Evolutionary conservation across 2,797 vertebrate species (phyloP), one percentile per base, ranked within the genome.

Genomic region (Holocentrus rufus): DNA sequence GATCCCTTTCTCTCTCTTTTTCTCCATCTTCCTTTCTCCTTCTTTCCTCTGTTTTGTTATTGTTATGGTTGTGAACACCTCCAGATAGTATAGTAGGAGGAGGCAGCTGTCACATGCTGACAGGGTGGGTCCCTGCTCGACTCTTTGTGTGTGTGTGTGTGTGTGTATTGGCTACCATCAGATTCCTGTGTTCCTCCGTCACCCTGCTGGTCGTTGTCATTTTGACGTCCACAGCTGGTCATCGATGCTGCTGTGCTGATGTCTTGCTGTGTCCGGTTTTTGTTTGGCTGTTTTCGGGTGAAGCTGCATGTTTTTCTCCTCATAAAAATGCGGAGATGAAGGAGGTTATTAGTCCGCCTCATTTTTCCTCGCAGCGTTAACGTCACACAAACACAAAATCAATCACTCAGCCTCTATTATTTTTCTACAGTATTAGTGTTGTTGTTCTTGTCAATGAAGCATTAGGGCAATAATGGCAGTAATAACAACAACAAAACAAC

Each of bases 121-220:
- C 86, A 89, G 90, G 93, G 92, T 88, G 92, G 90, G 91, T 92
- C 91, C 72, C 77, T 0, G 75, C 72, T 74, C 76, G 63, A 74
- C 84, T 87, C 83, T 91, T 87, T 91, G 87, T 92, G 89, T 85
- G 72, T 54, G 58, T 77, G 69, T 60, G 58, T 46, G 57, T 44
- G 49, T 22, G 46, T 39, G 13, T 52, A 17, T 55, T 25, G 42
- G 6, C 22, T 22, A 44, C 14, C 42, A 44, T 44, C 14, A 63
- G 72, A n/a, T 22, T 49, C 53, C 31, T 68, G 8, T 70, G 10
- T 63, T 5, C 5, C 31, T 9, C 30, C 2, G 0, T 61, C 54
- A 20, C 22, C 27, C 22, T 58, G 15, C 22, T 22, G 1, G 8
- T 20, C 7, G 1, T 36, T 14, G 11, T 65, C n/a, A 11, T 55